Percentiles rank a stretch among this genome's conserved stretches.
These are phyloP conservation scores for Drosophila mayaguana DNA, from an alignment of 2,888 invertebrate species.

Conservation along the genomic window DNA sequence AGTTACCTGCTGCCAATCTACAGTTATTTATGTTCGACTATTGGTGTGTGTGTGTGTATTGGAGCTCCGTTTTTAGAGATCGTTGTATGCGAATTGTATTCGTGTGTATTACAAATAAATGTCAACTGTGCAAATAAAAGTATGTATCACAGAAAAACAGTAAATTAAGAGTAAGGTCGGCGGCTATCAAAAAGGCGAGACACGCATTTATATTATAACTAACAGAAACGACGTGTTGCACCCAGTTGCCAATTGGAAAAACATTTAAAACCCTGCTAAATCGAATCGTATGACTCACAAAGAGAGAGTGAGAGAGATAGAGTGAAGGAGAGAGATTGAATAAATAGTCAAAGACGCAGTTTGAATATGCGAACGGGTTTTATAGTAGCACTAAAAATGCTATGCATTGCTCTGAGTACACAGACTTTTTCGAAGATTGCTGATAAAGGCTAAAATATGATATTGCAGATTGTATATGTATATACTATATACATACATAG, in stretches of 20 bases:
- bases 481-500: not conserved
- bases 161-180: conserved; percentile 26
- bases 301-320: conserved; percentile 1
- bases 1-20: conserved; percentile 19
- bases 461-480: conserved; percentile 16
- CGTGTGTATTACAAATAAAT: conserved; percentile 2
- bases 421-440: conserved; percentile 8
- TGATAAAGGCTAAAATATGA: conserved; percentile 18
- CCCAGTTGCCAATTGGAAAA: conserved; percentile 25
- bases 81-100: not conserved
- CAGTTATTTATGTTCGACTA: conserved; percentile 18
- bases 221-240: conserved; percentile 8
- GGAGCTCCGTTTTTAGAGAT: not conserved
- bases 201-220: conserved; percentile 15
- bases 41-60: not conserved
- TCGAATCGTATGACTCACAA: conserved; percentile 28
- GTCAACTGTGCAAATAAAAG: conserved; percentile 24
- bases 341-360: not conserved
- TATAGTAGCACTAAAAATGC: not conserved
- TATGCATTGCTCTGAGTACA: not conserved
- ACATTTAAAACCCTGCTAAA: conserved; percentile 20
- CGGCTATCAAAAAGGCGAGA: conserved; percentile 10
- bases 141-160: conserved; percentile 15
- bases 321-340: not conserved
- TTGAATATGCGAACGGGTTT: conserved; percentile 6